phyloP scores from a whole-genome alignment of 2,797 vertebrate species.

The Salmo trutta region DNA sequence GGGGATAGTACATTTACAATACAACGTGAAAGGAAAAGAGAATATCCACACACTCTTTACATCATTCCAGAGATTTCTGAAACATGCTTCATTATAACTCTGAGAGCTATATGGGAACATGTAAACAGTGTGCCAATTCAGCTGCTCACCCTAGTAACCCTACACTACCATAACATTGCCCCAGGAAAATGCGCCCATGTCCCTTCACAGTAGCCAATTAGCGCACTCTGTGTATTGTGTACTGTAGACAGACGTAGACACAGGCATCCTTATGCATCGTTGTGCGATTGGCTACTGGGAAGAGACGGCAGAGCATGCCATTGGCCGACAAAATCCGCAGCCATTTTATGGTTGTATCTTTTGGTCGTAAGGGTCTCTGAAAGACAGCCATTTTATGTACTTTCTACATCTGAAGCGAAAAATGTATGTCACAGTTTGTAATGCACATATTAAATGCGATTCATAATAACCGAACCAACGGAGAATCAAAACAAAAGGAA shows the following conservation, averaged over 20 bases:
- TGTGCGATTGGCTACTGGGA: constrained; percentile 51
- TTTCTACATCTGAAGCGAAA: neutral
- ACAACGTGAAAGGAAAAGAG: neutral
- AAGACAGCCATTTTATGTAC: constrained; percentile 55
- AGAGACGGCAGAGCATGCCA: constrained; percentile 2
- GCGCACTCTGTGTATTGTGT: constrained; percentile 1
- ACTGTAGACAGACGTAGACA: constrained; percentile 15
- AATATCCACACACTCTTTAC: neutral
- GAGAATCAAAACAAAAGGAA: too few relatives aligned
- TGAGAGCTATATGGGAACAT: constrained; percentile 13
- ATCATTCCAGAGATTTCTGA: neutral
- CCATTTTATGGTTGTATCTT: constrained; percentile 64
- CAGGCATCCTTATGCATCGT: neutral
- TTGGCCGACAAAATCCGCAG: constrained; percentile 56
- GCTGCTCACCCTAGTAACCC: constrained; percentile 67
- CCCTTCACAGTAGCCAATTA: constrained; percentile 57
- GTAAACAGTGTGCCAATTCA: constrained; percentile 37
- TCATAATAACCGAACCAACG: too few relatives aligned
- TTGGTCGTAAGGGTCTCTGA: constrained; percentile 9
- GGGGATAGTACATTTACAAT: neutral
- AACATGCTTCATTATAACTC: neutral
- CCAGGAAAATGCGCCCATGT: constrained; percentile 7
- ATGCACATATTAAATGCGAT: neutral
- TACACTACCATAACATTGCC: constrained; percentile 34
- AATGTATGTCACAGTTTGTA: neutral